Base-by-base conservation (phyloP, 2,888 invertebrate genomes). In the Laspeyria flexula region DNA sequence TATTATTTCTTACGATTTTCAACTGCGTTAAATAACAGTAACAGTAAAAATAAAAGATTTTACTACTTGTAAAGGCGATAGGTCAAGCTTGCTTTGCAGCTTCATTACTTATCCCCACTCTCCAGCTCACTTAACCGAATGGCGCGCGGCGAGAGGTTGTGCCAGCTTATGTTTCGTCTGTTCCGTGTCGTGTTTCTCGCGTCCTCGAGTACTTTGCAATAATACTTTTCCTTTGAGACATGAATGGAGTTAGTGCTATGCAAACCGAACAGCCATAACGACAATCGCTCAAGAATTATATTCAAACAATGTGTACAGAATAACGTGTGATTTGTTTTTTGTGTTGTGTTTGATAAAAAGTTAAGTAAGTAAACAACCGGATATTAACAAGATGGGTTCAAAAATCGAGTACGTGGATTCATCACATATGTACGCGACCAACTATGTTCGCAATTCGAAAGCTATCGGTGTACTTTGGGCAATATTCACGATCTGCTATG, bases 401-500 rank as follows among this genome's bases (percentile, higher is more conserved):
- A 97, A 97, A 94, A 96, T 97, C 82, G 97, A 97, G 83, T 97
- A 97, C 93, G 97, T 97, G 75, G 97, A 97, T 87, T 96, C 97
- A 71, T 96, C 96, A 69, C 97, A 97, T 90, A 95, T 97, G 85
- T 97, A 97, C 91, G 97, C 97, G 62, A 96, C 97, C 55, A 97
- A 96, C 90, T 97, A 97, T 84, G 96, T 97, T 67, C 94, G 97
- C 71, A 97, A 97, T 93, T 97, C 97, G 67, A 97, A 97, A 93
- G 99, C 99, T 41, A 97, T 99, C 62, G 98, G 98, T 43, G 98
- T 99, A 55, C 94, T 99, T 68, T 99, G 99, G 99, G 99, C 97
- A 59, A 97, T 99, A 81, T 99, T 99, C 90, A 97, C 98, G 66
- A 97, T 99, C 81, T 99, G 99, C 90, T 99, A 98, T 86, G 97